Conservation (phyloP, 2,113 vertebrate genomes). For the Apus apus region DNA sequence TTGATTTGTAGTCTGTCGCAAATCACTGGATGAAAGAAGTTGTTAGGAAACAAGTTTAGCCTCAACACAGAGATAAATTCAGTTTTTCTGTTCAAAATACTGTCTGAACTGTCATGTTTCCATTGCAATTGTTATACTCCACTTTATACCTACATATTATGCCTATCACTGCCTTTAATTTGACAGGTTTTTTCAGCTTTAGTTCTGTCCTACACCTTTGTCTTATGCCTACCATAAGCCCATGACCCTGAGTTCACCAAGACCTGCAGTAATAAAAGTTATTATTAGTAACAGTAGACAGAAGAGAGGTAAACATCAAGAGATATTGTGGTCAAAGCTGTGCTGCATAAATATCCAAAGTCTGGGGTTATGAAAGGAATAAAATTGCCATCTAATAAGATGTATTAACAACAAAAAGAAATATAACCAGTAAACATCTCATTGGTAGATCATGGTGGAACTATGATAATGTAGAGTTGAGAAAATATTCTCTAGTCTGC, state of each 20-base stretch:
- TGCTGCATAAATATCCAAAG: neutral
- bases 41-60: neutral
- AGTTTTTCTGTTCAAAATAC: neutral
- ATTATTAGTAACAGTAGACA: neutral
- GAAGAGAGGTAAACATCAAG: neutral
- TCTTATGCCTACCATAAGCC: neutral
- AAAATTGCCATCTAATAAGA: neutral
- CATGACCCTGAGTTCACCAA: neutral
- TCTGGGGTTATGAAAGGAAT: neutral
- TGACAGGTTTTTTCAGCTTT: neutral
- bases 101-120: neutral
- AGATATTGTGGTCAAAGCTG: neutral
- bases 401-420: neutral
- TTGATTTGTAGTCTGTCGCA: neutral
- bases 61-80: neutral
- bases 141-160: neutral
- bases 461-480: neutral
- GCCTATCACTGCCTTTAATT: neutral
- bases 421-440: neutral
- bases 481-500: slow-evolving; percentile 17
- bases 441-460: neutral
- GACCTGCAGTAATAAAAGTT: neutral
- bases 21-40: neutral
- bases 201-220: rapidly evolving
- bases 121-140: neutral